These are phyloP conservation scores for Drosophila kohkoa DNA, from an alignment of 1,140 invertebrate species.

Conservation along the genomic window DNA sequence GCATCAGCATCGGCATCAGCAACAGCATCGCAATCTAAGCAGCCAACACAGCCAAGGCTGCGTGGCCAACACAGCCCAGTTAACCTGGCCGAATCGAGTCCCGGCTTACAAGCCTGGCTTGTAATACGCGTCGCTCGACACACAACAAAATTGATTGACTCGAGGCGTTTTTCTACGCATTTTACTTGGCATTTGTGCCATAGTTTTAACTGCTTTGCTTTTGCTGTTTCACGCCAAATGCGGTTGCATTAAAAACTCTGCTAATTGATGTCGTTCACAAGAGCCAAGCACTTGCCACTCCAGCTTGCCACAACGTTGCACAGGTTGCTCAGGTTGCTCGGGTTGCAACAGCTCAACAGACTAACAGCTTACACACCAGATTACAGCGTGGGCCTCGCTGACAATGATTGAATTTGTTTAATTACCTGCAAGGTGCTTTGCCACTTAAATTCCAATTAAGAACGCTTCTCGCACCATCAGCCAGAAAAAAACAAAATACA, in stretches of 20 bases:
- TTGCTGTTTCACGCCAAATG: constrained; percentile 78
- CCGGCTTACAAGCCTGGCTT: neutral
- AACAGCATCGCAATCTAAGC: constrained; percentile 58
- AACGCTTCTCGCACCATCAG: constrained; percentile 37
- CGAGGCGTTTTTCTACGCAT: constrained; percentile 78
- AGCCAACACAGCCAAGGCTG: constrained; percentile 41
- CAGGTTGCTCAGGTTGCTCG: neutral
- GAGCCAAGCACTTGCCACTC: constrained; percentile 32
- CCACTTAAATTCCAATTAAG: constrained; percentile 54
- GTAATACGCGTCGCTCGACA: constrained; percentile 46
- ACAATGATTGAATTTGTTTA: constrained; percentile 62
- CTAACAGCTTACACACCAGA: constrained; percentile 35
- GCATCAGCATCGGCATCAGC: constrained; percentile 23
- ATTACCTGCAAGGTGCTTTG: constrained; percentile 37
- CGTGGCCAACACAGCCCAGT: constrained; percentile 46
- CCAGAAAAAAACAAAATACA: neutral
- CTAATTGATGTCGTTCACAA: constrained; percentile 80
- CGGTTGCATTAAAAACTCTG: constrained; percentile 71
- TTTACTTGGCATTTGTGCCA: constrained; percentile 28
- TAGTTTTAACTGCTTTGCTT: constrained; percentile 22
- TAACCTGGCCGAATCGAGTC: constrained; percentile 19
- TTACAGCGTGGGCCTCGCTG: constrained; percentile 28
- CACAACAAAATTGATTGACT: constrained; percentile 75
- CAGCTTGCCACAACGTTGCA: constrained; percentile 51
- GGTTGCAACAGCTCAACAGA: constrained; percentile 32